phyloP scores from a whole-genome alignment of 2,797 vertebrate species.

The Sebastes trivittatus region DNA sequence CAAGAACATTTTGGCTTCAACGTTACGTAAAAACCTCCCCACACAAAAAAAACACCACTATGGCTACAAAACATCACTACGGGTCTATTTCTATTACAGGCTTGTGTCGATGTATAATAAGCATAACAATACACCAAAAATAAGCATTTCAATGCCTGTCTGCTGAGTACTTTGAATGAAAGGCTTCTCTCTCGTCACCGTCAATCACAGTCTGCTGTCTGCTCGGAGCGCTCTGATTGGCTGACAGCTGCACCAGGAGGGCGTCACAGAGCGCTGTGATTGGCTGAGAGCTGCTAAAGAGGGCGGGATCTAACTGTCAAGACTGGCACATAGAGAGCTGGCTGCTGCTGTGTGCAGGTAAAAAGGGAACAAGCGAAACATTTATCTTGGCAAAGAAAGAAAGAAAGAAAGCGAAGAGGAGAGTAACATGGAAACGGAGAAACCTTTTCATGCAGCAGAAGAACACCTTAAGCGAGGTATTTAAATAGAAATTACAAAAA shows the following conservation, averaged over 20 bases:
- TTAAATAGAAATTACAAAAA: background rate
- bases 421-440: conserved; percentile 53
- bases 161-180: conserved; percentile 79
- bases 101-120: background rate
- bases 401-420: conserved; percentile 3
- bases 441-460: background rate
- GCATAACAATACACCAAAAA: conserved; percentile 13
- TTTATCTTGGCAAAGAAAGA: conserved; percentile 18
- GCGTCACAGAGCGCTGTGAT: conserved; percentile 43
- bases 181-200: conserved; percentile 50
- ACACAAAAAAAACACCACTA: background rate
- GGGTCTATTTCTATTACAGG: background rate
- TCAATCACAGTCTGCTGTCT: conserved; percentile 71
- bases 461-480: background rate
- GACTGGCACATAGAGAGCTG: conserved; percentile 75
- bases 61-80: background rate
- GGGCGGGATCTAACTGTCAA: conserved; percentile 84
- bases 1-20: conserved; percentile 39
- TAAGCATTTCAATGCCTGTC: conserved; percentile 50
- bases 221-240: conserved; percentile 63
- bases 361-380: conserved; percentile 67
- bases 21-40: conserved; percentile 62
- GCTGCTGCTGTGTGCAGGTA: conserved; percentile 75
- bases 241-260: background rate
- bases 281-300: conserved; percentile 38